A percentile compares a stretch with the other conserved stretches of the same genome.
These are phyloP conservation scores for Prorops nasuta DNA, from an alignment of 1,140 invertebrate genomes.

Conservation along the genomic window DNA sequence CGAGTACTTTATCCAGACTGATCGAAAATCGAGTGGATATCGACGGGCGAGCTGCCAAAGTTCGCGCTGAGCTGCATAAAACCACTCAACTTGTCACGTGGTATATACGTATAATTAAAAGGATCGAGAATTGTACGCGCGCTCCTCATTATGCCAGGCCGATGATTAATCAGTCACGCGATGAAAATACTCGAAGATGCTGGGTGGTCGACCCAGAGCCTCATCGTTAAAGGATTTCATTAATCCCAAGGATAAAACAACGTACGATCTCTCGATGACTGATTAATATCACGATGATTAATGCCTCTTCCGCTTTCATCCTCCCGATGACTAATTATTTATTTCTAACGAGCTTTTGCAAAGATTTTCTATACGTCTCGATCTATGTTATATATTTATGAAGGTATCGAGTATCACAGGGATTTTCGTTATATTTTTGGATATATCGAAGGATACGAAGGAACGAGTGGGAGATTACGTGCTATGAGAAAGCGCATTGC, in stretches of 20 bases:
- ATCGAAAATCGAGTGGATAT: slow-evolving; percentile 47
- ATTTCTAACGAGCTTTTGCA: too few relatives aligned
- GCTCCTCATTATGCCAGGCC: slow-evolving; percentile 15
- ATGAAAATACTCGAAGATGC: slow-evolving; percentile 18
- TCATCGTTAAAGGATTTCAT: slow-evolving; percentile 9
- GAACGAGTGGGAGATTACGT: too few relatives aligned
- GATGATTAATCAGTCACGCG: slow-evolving; percentile 24
- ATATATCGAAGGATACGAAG: too few relatives aligned
- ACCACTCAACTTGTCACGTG: slow-evolving; percentile 49
- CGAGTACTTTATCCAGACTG: slow-evolving; percentile 52
- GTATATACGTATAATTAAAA: slow-evolving; percentile 16
- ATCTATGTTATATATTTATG: too few relatives aligned
- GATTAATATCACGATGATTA: neutral
- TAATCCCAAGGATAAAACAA: slow-evolving; percentile 11
- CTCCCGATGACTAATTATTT: too few relatives aligned
- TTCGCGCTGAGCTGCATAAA: slow-evolving; percentile 46
- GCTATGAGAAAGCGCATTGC: slow-evolving; percentile 25
- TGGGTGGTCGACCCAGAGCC: neutral
- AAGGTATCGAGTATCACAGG: too few relatives aligned
- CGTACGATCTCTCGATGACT: slow-evolving; percentile 4
- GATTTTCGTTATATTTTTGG: too few relatives aligned
- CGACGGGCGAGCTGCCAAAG: slow-evolving; percentile 50
- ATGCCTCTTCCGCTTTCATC: too few relatives aligned
- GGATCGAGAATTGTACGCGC: too few relatives aligned
- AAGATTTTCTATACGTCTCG: too few relatives aligned